Evolutionary conservation across 2,888 invertebrate genomes (phyloP).

Genomic region (Scelioninae gen. 1): DNA sequence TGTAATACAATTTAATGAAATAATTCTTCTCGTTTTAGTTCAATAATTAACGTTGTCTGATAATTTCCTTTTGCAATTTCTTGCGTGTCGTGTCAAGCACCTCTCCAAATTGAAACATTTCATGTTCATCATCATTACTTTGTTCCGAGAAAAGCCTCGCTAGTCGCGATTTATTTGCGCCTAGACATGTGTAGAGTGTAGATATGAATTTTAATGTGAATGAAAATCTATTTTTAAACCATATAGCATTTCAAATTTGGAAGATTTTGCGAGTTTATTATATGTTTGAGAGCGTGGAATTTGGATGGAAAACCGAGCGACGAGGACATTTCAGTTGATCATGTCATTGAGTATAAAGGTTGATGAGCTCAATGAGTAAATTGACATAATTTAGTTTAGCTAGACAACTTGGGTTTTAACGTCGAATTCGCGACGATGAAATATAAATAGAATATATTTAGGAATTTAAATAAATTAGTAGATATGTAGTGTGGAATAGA

Average conservation of each 20-base stretch:
- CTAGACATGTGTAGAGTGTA: not conserved
- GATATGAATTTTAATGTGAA: constrained; percentile 5
- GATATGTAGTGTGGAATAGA: too few species aligned
- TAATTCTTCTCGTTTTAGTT: too few species aligned
- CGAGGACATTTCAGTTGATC: constrained; percentile 8
- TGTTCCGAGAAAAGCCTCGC: not conserved
- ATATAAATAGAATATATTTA: not conserved
- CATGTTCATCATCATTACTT: constrained; percentile 7
- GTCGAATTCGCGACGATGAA: not conserved
- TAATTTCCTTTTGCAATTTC: not conserved
- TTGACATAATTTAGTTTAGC: constrained; percentile 29
- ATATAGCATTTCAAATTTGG: too few species aligned
- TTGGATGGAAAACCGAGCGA: not conserved
- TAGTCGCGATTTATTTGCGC: not conserved
- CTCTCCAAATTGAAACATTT: constrained; percentile 2
- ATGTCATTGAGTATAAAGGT: not conserved
- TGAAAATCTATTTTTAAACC: constrained; percentile 1
- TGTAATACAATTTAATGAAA: too few species aligned
- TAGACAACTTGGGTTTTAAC: not conserved
- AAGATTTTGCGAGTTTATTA: too few species aligned
- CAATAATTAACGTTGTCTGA: too few species aligned
- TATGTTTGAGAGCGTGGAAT: not conserved
- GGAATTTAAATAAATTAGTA: too few species aligned
- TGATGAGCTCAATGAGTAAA: constrained; percentile 35
- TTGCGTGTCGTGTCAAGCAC: not conserved